Percentiles rank a stretch among this genome's conserved stretches.
Evolutionary conservation across 2,888 invertebrate species (phyloP).

Genomic region (Hanleya hanleyi): DNA sequence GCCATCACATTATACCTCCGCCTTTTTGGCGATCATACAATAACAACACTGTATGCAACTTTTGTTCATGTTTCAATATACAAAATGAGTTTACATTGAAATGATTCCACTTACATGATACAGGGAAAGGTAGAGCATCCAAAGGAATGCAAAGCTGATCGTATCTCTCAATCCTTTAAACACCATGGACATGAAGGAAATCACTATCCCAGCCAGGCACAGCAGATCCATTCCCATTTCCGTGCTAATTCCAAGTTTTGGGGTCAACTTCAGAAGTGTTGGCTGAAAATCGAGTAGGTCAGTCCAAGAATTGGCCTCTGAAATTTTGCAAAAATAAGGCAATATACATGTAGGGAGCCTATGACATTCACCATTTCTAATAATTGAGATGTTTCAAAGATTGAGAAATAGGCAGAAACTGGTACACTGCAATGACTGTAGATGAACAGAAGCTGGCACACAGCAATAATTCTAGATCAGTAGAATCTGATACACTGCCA

Average conservation of each 20-base stretch:
- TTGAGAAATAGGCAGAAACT: no score
- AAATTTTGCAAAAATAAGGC: neutral
- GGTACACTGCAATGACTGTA: no score
- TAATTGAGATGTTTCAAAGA: no score
- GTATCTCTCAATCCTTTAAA: constrained; percentile 74
- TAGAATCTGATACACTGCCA: no score
- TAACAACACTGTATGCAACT: no score
- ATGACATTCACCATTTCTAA: no score
- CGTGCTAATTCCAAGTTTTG: constrained; percentile 79
- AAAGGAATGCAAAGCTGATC: constrained; percentile 79
- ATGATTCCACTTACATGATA: constrained; percentile 79
- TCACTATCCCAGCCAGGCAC: constrained; percentile 78
- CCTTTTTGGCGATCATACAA: no score
- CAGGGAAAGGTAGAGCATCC: constrained; percentile 83
- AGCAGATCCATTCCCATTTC: constrained; percentile 82
- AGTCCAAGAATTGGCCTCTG: constrained; percentile 50
- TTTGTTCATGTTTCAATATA: no score
- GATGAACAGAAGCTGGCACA: no score
- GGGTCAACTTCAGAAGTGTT: constrained; percentile 81
- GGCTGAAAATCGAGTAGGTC: constrained; percentile 76
- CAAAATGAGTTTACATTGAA: no score
- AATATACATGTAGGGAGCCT: no score
- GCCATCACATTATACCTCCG: neutral
- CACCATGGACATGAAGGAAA: constrained; percentile 80
- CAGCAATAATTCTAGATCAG: no score